phyloP scores from a whole-genome alignment of 2,113 vertebrate genomes.

The Alligator mississippiensis region DNA sequence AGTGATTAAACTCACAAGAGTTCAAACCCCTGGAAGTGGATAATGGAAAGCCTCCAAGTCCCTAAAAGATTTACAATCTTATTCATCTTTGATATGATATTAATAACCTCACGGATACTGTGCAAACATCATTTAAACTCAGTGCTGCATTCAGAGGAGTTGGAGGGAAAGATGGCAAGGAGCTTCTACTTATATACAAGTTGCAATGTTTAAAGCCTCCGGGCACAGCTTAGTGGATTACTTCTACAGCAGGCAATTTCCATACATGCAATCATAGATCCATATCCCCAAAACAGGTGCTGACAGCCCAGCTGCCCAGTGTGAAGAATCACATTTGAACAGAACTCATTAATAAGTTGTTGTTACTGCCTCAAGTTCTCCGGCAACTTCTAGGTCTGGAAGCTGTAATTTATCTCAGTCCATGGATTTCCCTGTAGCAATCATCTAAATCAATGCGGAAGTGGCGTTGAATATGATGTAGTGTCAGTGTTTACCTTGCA shows the following conservation, averaged over 20 bases:
- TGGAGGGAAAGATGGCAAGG: neutral
- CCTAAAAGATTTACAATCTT: neutral
- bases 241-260: neutral
- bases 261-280: fast-evolving
- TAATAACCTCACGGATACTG: neutral
- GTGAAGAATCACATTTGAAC: fast-evolving
- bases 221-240: fast-evolving
- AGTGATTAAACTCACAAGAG: neutral
- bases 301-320: neutral
- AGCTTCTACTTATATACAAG: neutral
- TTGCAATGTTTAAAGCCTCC: neutral
- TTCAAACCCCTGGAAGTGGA: constrained; percentile 19
- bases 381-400: neutral
- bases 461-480: neutral
- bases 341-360: neutral
- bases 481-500: neutral
- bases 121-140: fast-evolving
- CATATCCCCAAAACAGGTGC: neutral
- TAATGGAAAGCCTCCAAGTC: neutral
- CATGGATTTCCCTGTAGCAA: neutral
- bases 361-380: neutral
- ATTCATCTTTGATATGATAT: neutral
- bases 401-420: neutral
- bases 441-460: neutral
- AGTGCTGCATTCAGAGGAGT: fast-evolving